Evolutionary conservation across 2,797 vertebrate species (phyloP).

Genomic region (Knipowitschia caucasica): DNA sequence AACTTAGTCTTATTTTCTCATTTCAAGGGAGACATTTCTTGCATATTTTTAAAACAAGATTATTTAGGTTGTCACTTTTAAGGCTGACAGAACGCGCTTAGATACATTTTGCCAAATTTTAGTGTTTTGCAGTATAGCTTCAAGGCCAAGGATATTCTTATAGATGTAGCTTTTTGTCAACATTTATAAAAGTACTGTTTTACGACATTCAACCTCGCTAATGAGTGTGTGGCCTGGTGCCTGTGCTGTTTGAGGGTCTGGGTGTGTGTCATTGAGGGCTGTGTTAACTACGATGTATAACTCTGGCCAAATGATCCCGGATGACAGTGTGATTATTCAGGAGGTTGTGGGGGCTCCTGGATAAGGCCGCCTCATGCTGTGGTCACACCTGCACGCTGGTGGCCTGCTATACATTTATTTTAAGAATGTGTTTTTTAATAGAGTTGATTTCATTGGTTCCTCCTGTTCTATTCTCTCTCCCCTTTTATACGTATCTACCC

Average conservation of each 20-base stretch:
- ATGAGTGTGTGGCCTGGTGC: constrained; percentile 13
- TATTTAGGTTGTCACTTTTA: too few species aligned
- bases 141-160: too few species aligned
- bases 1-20: too few species aligned
- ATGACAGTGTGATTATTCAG: constrained; percentile 67
- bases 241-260: constrained; percentile 22
- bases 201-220: constrained; percentile 20
- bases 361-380: constrained; percentile 44
- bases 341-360: constrained; percentile 49
- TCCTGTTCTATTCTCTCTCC: neutral
- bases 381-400: constrained; percentile 59
- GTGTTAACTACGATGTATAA: constrained; percentile 59
- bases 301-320: constrained; percentile 52
- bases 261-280: constrained; percentile 31
- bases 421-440: constrained; percentile 4
- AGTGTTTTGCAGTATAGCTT: too few species aligned
- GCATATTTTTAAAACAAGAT: too few species aligned
- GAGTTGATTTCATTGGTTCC: neutral
- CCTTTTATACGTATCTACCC: neutral
- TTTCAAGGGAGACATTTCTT: too few species aligned
- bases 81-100: too few species aligned
- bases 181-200: too few species aligned
- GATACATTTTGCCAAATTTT: too few species aligned
- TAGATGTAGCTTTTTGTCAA: too few species aligned
- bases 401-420: constrained; percentile 35